phyloP scores from a whole-genome alignment of 1,140 invertebrate species.

The Sminthurinus signatus region DNA sequence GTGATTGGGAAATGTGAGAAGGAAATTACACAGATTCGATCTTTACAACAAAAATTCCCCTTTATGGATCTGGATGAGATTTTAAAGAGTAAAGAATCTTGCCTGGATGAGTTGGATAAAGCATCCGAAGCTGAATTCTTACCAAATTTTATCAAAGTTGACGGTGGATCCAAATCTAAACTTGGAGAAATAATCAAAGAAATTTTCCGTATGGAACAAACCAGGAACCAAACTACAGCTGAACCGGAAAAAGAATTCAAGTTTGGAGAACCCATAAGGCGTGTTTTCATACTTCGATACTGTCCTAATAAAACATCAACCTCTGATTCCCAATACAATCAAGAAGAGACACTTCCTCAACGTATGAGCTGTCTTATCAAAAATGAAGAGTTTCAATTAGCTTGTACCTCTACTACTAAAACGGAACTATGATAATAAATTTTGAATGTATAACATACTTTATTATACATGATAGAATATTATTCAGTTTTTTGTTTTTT shows the following conservation, averaged over 20 bases:
- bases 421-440: neutral
- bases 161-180: slow-evolving; percentile 21
- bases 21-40: slow-evolving; percentile 36
- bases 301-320: slow-evolving; percentile 20
- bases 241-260: slow-evolving; percentile 29
- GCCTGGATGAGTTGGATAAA: neutral
- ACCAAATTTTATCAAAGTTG: slow-evolving; percentile 36
- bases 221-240: slow-evolving; percentile 22
- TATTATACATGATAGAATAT: too few species aligned
- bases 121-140: slow-evolving; percentile 16
- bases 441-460: too few species aligned
- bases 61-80: slow-evolving; percentile 20
- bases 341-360: slow-evolving; percentile 30
- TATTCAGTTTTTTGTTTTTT: too few species aligned
- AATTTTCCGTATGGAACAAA: slow-evolving; percentile 34
- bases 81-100: slow-evolving; percentile 12
- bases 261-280: slow-evolving; percentile 32
- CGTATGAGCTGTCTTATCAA: slow-evolving; percentile 38
- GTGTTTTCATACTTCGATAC: slow-evolving; percentile 38
- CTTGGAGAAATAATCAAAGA: slow-evolving; percentile 31
- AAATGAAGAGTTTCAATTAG: slow-evolving; percentile 28
- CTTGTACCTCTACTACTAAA: slow-evolving; percentile 31
- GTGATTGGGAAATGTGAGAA: slow-evolving; percentile 25
- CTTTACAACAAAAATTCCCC: slow-evolving; percentile 40
- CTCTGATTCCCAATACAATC: neutral